Evolutionary conservation across 2,888 invertebrate species (phyloP), one percentile per base, ranked within the genome.

Genomic region (Cenopis cana): DNA sequence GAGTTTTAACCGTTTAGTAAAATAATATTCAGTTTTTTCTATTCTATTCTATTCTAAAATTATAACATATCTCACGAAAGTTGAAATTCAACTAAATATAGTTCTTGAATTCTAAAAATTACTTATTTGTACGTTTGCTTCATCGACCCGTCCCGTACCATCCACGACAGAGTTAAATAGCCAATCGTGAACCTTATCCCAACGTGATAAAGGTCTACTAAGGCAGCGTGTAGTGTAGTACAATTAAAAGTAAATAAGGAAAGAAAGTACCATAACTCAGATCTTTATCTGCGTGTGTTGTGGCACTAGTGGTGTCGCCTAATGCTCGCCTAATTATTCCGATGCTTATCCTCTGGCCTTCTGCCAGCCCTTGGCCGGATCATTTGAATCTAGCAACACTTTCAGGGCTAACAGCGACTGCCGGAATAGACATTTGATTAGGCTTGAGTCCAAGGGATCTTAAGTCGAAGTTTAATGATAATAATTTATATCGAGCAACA

Each of bases 251-350:
- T 54, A 54, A 54, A 12, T 20, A 54, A 54, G 24, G 6, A 20
- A 54, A 20, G 24, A 6, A 14, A 46, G 46, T 29, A 2, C 29
- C 55, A 29, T n/a, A 29, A 55, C 18, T 62, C 12, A 24, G 20
- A 14, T 14, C n/a, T 17, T 46, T 60, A 60, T 60, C 60, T 60
- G 11, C 50, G 52, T 36, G 20, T 54, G 18, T 54, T 52, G 11
- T 20, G 14, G 20, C 52, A n/a, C 36, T 54, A 29, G 24, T 14
- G 4, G 41, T 11, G 29, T 14, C 9, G n/a, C 9, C 20, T 46
- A 12, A 62, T 52, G 52, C 36, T n/a, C 62, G 9, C 2, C 52
- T 64, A 64, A 64, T 64, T 64, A 54, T n/a, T 20, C 64, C 33
- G 9, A 33, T 20, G 49, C 62, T 62, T 52, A 64, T 54, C 64